Evolutionary conservation across 1,140 invertebrate genomes (phyloP).

Genomic region (Cydia pomonella): DNA sequence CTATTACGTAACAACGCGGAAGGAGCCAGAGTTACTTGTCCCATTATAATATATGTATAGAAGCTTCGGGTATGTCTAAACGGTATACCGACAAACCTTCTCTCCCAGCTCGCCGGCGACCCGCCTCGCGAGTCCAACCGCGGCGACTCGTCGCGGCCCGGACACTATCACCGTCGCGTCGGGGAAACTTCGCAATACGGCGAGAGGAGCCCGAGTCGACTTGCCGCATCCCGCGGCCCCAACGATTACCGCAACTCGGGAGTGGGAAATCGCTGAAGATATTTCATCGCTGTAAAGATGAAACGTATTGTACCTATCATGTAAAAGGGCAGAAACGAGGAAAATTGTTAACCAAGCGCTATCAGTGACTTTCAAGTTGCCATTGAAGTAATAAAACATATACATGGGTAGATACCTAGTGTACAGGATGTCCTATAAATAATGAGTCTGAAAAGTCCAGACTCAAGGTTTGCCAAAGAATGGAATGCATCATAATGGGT

Average conservation of each 20-base stretch:
- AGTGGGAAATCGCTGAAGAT: slow-evolving; percentile 51
- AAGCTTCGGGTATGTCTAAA: neutral
- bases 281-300: slow-evolving; percentile 56
- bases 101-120: slow-evolving; percentile 89
- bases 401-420: no score
- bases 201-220: slow-evolving; percentile 67
- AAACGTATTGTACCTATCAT: neutral
- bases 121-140: slow-evolving; percentile 92
- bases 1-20: no score
- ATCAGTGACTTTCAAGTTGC: no score
- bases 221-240: slow-evolving; percentile 77
- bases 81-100: slow-evolving; percentile 54
- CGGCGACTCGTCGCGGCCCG: slow-evolving; percentile 95
- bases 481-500: no score
- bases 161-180: slow-evolving; percentile 82
- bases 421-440: no score
- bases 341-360: no score
- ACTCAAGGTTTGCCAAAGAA: no score
- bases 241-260: slow-evolving; percentile 60
- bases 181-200: slow-evolving; percentile 49
- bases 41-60: no score
- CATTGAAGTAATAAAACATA: no score
- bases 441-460: no score
- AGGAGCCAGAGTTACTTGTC: no score
- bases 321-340: neutral